Conservation (phyloP, 2,888 invertebrate species). For the Dascillus cervinus region DNA sequence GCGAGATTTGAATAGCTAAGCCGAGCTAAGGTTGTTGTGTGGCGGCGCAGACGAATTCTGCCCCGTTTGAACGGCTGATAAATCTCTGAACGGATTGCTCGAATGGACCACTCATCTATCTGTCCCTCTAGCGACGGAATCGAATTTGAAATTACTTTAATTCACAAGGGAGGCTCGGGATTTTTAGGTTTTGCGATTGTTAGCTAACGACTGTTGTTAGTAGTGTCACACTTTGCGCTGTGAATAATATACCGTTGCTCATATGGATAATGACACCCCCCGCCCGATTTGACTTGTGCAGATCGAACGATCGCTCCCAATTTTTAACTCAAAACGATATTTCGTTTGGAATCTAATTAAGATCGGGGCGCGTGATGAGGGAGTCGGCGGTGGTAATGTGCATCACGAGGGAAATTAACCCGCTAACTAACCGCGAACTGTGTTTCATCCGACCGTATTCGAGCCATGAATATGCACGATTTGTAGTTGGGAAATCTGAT, state of each 20-base stretch:
- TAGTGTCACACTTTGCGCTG: constrained; percentile 23
- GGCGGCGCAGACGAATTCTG: constrained; percentile 38
- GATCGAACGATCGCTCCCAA: no score
- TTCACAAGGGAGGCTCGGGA: constrained; percentile 44
- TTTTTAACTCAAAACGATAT: no score
- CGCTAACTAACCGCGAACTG: constrained; percentile 41
- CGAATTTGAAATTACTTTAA: constrained; percentile 47
- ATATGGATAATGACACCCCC: no score
- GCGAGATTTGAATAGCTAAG: constrained; percentile 46
- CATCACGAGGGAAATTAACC: constrained; percentile 45
- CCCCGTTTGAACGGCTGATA: constrained; percentile 32
- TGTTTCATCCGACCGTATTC: constrained; percentile 8
- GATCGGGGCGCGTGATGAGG: no score
- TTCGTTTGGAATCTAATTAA: no score
- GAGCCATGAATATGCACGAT: constrained; percentile 13
- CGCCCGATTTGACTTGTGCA: no score
- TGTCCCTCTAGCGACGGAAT: constrained; percentile 44
- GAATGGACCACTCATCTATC: constrained; percentile 44
- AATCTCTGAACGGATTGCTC: constrained; percentile 36
- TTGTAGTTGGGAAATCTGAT: neutral
- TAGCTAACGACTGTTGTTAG: constrained; percentile 40
- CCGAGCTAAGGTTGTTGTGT: constrained; percentile 43
- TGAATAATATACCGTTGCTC: no score
- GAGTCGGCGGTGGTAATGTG: constrained; percentile 33
- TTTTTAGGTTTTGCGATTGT: constrained; percentile 37